Evolutionary conservation across 2,888 invertebrate species (phyloP), one percentile per base, ranked within the genome.

Genomic region (Anaspis maculata): DNA sequence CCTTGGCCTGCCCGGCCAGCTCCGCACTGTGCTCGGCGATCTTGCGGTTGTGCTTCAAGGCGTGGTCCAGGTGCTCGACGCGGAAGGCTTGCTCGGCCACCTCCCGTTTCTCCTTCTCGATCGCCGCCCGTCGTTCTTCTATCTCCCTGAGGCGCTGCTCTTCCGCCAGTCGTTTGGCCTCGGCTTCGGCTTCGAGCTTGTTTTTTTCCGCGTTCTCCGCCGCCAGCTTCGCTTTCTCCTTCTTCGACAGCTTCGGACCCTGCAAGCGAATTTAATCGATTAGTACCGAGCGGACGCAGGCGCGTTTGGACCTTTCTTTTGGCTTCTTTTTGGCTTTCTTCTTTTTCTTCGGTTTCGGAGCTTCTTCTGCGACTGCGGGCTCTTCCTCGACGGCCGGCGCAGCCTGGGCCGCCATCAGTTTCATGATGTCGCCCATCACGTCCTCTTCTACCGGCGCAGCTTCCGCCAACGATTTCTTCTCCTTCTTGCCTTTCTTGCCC

Each of bases 51-150:
- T 26, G n/a, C n/a, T 33, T 25, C 2, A 16, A 9, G 2, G 22
- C 27, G 1, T 3, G 22, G 9, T 42, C 30, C 12, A 64, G 36
- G 29, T 64, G 62, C 15, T 64, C 60, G 10, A 46, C 33, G 3
- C 64, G 41, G 6, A 51, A 10, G 3, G 37, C 27, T 15, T 59
- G 59, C 29, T 64, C 63, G 10, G 41, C 29, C 1, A 39, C 36
- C 24, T 64, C 60, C 10, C 44, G 44, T 31, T 54, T 56, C 15
- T 79, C 60, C 30, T 56, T 60, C 23, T 54, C 57, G 6, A 58
- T 52, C 1, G 56, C 58, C 2, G 45, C 51, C 30, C 45, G 46
- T 9, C 46, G 41, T 27, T 61, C 61, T 31, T 56, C 52, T 30
- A 57, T 56, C 9, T 48, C 24, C 11, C 54, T 49, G 16, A 44